Evolutionary conservation across 1,140 invertebrate species (phyloP), one percentile per base, ranked within the genome.

Genomic region (Bombus difficillimus): DNA sequence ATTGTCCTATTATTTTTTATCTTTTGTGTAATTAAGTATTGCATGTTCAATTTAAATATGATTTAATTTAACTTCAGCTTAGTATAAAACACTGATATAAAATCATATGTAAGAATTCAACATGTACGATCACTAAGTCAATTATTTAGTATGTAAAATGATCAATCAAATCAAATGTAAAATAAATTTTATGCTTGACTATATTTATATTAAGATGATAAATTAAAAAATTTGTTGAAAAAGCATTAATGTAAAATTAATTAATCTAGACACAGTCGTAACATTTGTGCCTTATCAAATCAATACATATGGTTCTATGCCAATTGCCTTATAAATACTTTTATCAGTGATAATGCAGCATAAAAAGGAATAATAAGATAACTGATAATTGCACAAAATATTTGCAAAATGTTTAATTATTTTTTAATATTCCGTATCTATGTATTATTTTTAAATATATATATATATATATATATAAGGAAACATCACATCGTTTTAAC

Each of bases 231-330:
- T 22, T 41, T 39, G 37, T 43, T 53, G 39, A 68, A 32, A 18
- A 83, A 66, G 41, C n/a, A 25, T 37, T 15, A 28, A 76, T 72
- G 39, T 39, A 68, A 81, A 88, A 53, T 59, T 8, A 8, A 68
- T 62, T 32, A 59, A 18, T 62, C 43, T 59, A 53, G 28, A 71
- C 2, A 41, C 3, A 88, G 66, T 43, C 59, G 28, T 82, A 85
- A 90, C 34, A 85, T 84, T 79, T 84, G 88, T 91, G 86, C 77
- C 86, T 89, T 86, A 88, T 84, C 41, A 59, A 77, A 85, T 72
- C 43, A 74, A 71, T 47, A 47, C 37, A 39, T 81, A 83, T 59
- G 62, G 22, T 59, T 78, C 28, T 78, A 75, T 90, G 71, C 41
- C 22, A 85, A 85, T 8, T 37, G 43, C 59, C 64, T 86, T 78